Conservation (phyloP, 2,888 invertebrate species). For the Volucella inflata region DNA sequence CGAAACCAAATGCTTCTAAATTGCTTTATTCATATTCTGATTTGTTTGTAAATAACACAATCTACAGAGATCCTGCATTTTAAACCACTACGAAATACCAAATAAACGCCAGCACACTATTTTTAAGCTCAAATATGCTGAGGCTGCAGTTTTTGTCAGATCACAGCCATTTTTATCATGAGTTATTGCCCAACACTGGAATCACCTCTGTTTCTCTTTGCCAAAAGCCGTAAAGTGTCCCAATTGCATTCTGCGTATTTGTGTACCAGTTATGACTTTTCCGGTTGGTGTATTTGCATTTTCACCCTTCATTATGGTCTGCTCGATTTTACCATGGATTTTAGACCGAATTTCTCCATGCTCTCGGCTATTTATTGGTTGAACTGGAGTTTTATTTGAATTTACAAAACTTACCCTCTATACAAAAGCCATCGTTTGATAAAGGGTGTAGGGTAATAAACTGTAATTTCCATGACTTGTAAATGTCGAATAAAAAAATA, state of each 20-base stretch:
- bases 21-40: no score
- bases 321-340: not conserved
- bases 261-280: slow-evolving; percentile 1
- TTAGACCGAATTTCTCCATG: not conserved
- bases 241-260: not conserved
- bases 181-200: not conserved
- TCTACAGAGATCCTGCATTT: no score
- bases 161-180: not conserved
- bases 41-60: no score
- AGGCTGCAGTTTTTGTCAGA: not conserved
- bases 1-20: no score
- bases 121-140: not conserved
- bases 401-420: not conserved
- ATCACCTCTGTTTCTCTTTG: not conserved
- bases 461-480: slow-evolving; percentile 24
- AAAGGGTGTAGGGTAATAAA: slow-evolving; percentile 23
- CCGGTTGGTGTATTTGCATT: not conserved
- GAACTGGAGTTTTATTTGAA: not conserved
- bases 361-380: not conserved
- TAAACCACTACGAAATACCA: no score
- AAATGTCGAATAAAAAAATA: slow-evolving; percentile 22
- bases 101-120: no score
- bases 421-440: slow-evolving; percentile 2
- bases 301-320: not conserved
- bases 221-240: slow-evolving; percentile 2